Evolutionary conservation across 2,797 vertebrate species (phyloP).

Genomic region (Simalia tracyae): DNA sequence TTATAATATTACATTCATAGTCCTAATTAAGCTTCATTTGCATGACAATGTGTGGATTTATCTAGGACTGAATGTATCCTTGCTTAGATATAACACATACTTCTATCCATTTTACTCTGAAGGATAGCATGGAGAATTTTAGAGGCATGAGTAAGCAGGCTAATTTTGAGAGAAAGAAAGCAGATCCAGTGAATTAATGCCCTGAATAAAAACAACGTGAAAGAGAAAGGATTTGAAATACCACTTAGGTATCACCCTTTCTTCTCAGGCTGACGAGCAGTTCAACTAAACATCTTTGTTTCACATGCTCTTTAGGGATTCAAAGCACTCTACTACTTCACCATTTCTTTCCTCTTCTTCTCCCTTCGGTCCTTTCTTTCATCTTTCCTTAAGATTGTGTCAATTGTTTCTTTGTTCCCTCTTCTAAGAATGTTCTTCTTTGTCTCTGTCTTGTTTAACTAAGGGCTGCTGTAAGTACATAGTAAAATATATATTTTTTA

Average conservation of each 20-base stretch:
- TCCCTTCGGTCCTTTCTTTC: neutral
- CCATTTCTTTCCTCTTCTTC: slow-evolving; percentile 2
- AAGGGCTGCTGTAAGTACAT: slow-evolving; percentile 4
- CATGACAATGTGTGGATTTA: slow-evolving; percentile 62
- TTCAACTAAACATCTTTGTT: slow-evolving; percentile 42
- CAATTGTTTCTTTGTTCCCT: neutral
- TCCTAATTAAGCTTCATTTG: slow-evolving; percentile 62
- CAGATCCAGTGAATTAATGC: slow-evolving; percentile 49
- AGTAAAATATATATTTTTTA: neutral
- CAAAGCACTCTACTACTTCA: slow-evolving; percentile 34
- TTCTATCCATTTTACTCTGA: slow-evolving; percentile 58
- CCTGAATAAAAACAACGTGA: slow-evolving; percentile 50
- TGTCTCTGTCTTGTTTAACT: neutral
- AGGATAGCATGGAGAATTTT: slow-evolving; percentile 55
- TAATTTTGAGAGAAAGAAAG: slow-evolving; percentile 64
- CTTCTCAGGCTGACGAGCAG: slow-evolving; percentile 50
- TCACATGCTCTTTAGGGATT: slow-evolving; percentile 44
- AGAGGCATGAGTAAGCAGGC: slow-evolving; percentile 60
- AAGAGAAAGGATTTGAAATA: slow-evolving; percentile 52
- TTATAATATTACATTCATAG: slow-evolving; percentile 58
- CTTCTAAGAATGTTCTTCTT: rapidly evolving
- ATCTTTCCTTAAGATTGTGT: neutral
- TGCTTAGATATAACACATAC: slow-evolving; percentile 68
- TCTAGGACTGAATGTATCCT: slow-evolving; percentile 67
- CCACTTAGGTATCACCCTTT: slow-evolving; percentile 45